phyloP scores from a whole-genome alignment of 2,797 vertebrate genomes.

The Knipowitschia caucasica region DNA sequence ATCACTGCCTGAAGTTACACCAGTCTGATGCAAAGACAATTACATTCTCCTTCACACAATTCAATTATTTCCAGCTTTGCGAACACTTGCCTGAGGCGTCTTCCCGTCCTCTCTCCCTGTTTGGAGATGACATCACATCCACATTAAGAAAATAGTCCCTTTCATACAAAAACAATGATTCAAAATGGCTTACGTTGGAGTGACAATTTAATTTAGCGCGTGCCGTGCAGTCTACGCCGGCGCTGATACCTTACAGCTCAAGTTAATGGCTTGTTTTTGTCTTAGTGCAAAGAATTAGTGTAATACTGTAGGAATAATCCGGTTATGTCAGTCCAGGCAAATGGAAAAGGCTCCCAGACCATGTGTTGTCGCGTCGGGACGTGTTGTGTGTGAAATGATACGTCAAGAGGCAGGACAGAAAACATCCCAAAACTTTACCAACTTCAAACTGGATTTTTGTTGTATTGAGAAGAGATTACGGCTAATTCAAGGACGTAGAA shows the following conservation, averaged over 20 bases:
- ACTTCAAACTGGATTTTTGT: background rate
- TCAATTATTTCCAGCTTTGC: constrained; percentile 60
- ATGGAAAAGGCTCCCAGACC: constrained; percentile 14
- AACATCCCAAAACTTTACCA: background rate
- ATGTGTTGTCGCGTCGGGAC: background rate
- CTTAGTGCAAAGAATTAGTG: constrained; percentile 23
- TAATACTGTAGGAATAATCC: constrained; percentile 39
- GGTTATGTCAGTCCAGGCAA: constrained; percentile 18
- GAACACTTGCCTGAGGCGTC: constrained; percentile 54
- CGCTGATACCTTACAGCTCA: constrained; percentile 29
- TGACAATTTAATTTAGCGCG: constrained; percentile 70
- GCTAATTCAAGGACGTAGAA: background rate
- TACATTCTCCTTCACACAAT: constrained; percentile 65
- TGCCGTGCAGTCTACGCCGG: constrained; percentile 33
- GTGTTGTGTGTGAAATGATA: background rate
- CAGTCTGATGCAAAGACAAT: constrained; percentile 52
- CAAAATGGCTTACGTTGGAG: constrained; percentile 49
- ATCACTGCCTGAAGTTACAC: background rate
- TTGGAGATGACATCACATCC: constrained; percentile 52
- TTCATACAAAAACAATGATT: constrained; percentile 54
- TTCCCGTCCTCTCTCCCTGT: constrained; percentile 43
- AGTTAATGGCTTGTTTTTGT: constrained; percentile 36
- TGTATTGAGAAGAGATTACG: background rate
- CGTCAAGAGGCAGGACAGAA: background rate
- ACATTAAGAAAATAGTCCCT: constrained; percentile 33